Evolutionary conservation across 2,888 invertebrate genomes (phyloP), one percentile per base, ranked within the genome.

Genomic region (Ormyrus nitidulus): DNA sequence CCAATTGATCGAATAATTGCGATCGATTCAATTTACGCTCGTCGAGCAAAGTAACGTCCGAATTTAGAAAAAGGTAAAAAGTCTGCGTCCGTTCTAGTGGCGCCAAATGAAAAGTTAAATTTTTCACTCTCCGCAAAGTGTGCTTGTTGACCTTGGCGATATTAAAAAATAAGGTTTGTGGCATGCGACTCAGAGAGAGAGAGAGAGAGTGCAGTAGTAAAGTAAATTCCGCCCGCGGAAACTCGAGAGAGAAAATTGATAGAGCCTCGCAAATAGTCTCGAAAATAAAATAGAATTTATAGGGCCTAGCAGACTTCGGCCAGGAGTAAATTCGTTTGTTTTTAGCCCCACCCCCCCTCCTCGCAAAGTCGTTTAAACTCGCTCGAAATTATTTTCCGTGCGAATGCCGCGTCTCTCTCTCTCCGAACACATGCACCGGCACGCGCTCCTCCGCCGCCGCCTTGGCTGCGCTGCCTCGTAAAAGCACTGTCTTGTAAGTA

Each of bases 401-500:
- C 10, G 59, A 68, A 66, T 70, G 13, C 46, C 62, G 53, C 62
- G 59, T 59, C 34, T 53, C 53, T 34, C 54, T 11, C 56, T 10
- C 44, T 5, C 19, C 19, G 19, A 19, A 19, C 19, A 19, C 19
- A 19, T 19, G 19, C 19, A 19, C 19, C 19, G 19, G 19, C 19
- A 19, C 19, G 19, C 19, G 10, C 58, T 44, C 58, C 7, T 0
- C 9, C 49, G 49, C 48, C 49, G n/a, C 11, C 65, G 64, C 44
- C 68, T 61, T 34, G 19, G 46, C 62, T 19, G 19, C 19, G 19
- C 19, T 56, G 56, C 65, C 73, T 81, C 73, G 73, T 81, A 81
- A 81, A 81, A 77, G 77, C 65, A 77, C 64, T 70, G 80, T 74
- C 77, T 77, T 80, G 73, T 73, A 77, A 77, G 77, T 77, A 77